Evolutionary conservation across 2,113 vertebrate species (phyloP).

Genomic region (Corythoichthys intestinalis): DNA sequence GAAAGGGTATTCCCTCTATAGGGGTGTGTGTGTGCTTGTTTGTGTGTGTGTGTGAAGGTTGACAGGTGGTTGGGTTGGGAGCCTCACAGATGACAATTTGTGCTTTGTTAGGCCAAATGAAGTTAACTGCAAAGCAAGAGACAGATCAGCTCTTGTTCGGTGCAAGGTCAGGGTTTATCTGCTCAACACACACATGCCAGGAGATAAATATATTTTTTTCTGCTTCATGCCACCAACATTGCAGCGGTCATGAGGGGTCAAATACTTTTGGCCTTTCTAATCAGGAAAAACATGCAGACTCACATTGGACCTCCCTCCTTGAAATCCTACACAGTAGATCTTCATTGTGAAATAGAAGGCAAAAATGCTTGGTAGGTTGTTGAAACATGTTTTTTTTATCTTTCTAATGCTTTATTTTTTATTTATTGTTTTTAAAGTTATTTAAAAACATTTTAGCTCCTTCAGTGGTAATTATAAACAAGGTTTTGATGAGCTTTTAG

Average conservation of each 20-base stretch:
- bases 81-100: constrained; percentile 19
- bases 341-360: constrained; percentile 13
- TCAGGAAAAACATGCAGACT: constrained; percentile 29
- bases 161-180: constrained; percentile 49
- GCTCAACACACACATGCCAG: constrained; percentile 34
- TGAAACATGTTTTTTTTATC: background rate
- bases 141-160: constrained; percentile 29
- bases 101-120: constrained; percentile 24
- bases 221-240: constrained; percentile 41
- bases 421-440: background rate
- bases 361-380: background rate
- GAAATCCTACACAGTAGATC: constrained; percentile 12
- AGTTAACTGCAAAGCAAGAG: constrained; percentile 23
- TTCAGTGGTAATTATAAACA: background rate
- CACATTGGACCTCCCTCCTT: constrained; percentile 31
- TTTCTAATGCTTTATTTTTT: background rate
- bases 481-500: background rate
- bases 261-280: constrained; percentile 42
- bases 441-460: too few relatives aligned
- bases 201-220: constrained; percentile 51
- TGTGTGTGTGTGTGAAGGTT: background rate
- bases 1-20: constrained; percentile 1
- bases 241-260: constrained; percentile 39
- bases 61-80: background rate
- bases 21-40: background rate